Evolutionary conservation across 2,797 vertebrate species (phyloP).

Genomic region (Clamator glandarius): DNA sequence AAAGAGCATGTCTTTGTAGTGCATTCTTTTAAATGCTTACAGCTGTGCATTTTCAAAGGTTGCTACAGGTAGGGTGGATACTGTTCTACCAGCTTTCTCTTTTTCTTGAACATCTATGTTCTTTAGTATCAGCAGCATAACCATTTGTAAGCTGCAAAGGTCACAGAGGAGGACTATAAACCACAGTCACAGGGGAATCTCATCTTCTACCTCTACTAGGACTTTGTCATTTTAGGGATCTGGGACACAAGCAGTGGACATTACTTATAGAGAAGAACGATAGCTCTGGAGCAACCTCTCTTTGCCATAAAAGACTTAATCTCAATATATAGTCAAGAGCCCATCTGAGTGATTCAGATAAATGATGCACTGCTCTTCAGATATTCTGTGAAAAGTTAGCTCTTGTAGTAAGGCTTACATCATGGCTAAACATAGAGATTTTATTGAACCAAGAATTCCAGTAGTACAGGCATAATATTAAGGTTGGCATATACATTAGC

Average conservation of each 20-base stretch:
- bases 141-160: neutral
- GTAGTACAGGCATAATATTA: conserved; percentile 10
- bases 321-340: neutral
- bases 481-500: conserved; percentile 50
- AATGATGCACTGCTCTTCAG: neutral
- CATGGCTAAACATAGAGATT: neutral
- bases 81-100: accelerated
- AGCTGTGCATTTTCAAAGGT: neutral
- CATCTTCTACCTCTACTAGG: neutral
- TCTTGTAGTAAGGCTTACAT: neutral
- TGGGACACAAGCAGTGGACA: neutral
- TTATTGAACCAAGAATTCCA: conserved; percentile 47
- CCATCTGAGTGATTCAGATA: neutral
- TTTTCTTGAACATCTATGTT: neutral
- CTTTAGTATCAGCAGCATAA: neutral
- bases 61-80: neutral
- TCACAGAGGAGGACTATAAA: neutral
- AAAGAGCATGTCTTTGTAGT: neutral
- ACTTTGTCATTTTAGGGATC: neutral
- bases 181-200: neutral
- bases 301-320: neutral
- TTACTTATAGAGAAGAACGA: neutral
- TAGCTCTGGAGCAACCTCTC: neutral
- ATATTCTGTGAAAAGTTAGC: neutral
- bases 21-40: neutral